Evolutionary conservation across 1,140 invertebrate genomes (phyloP).

Genomic region (Phocides pigmalion): DNA sequence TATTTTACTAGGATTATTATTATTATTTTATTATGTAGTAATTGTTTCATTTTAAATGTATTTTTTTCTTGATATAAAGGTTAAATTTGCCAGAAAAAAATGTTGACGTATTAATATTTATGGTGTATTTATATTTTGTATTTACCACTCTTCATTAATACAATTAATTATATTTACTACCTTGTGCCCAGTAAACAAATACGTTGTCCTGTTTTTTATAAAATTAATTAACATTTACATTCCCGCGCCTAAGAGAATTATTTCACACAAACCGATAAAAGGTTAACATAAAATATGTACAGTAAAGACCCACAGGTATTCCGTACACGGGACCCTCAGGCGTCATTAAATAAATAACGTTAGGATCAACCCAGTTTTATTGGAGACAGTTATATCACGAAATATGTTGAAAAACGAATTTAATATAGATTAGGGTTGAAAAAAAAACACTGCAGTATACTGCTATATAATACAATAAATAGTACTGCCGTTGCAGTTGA

Average conservation of each 20-base stretch:
- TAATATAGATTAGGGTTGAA: not conserved
- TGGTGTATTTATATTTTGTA: too few relatives aligned
- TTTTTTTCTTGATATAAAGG: too few relatives aligned
- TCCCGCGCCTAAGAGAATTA: not conserved
- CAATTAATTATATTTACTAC: too few relatives aligned
- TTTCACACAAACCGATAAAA: not conserved
- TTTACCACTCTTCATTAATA: too few relatives aligned
- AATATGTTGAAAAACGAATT: constrained; percentile 19
- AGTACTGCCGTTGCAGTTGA: too few relatives aligned
- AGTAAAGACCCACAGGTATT: not conserved
- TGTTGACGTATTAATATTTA: too few relatives aligned
- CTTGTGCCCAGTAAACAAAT: not conserved
- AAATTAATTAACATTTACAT: not conserved
- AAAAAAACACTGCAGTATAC: too few relatives aligned
- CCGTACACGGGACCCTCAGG: not conserved
- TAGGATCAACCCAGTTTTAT: constrained; percentile 25
- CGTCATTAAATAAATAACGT: constrained; percentile 26
- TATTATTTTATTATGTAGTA: too few relatives aligned
- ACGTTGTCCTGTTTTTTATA: not conserved
- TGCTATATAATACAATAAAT: too few relatives aligned
- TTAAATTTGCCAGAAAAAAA: too few relatives aligned
- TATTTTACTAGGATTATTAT: too few relatives aligned
- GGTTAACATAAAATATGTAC: not conserved
- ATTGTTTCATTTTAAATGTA: too few relatives aligned
- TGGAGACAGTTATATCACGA: constrained; percentile 18